A percentile compares a stretch with the other conserved stretches of the same genome.
These are phyloP conservation scores for Canis aureus DNA, from an alignment of 2,113 vertebrate genomes.

Conservation along the genomic window DNA sequence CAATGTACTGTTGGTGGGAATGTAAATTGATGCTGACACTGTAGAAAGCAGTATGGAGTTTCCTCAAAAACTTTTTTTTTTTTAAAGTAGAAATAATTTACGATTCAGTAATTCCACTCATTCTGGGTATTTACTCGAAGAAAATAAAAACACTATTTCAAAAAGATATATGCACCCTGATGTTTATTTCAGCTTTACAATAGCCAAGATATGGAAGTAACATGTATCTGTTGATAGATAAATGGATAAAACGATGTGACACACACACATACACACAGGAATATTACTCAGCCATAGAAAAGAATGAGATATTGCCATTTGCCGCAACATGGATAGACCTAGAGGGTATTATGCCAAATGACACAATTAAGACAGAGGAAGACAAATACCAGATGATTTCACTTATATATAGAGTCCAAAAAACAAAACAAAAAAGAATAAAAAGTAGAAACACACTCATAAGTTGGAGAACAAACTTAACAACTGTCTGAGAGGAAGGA, in stretches of 20 bases:
- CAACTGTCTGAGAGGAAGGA: not conserved
- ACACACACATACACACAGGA: not conserved
- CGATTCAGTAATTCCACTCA: not conserved
- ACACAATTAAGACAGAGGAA: not conserved
- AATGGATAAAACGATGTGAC: not conserved
- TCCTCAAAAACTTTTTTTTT: not conserved
- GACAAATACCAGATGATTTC: not conserved
- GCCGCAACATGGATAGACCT: not conserved
- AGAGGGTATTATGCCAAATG: not conserved
- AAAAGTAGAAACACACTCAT: not conserved
- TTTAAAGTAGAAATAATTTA: not conserved
- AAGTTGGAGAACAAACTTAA: not conserved
- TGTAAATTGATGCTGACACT: not conserved
- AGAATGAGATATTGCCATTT: not conserved
- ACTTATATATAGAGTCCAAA: not conserved
- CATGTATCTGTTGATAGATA: not conserved
- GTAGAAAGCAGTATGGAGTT: not conserved
- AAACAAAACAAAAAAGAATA: not conserved
- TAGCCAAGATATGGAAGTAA: not conserved
- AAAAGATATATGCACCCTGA: not conserved
- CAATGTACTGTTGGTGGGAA: not conserved
- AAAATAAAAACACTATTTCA: not conserved
- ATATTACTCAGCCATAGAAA: not conserved
- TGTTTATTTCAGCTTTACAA: not conserved
- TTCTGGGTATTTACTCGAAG: not conserved